Percentiles rank a stretch among this genome's conserved stretches.
phyloP scores from a whole-genome alignment of 2,113 vertebrate species.

The Cyphomyrus plagiostoma region DNA sequence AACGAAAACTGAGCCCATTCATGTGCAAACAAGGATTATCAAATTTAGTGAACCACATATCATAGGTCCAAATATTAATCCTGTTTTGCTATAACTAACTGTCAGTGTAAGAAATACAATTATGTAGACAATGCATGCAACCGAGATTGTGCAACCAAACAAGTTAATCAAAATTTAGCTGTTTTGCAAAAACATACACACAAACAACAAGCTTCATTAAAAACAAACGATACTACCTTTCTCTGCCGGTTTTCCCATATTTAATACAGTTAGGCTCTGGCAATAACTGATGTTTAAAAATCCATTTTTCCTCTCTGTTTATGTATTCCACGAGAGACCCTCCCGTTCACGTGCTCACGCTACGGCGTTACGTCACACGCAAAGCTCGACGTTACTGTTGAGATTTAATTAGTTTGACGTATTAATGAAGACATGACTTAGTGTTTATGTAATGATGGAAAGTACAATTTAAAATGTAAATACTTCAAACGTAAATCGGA shows the following conservation, averaged over 20 bases:
- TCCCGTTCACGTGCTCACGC: neutral
- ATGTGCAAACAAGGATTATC: neutral
- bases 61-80: neutral
- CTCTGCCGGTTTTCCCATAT: neutral
- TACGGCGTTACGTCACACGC: neutral
- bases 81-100: neutral
- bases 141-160: neutral
- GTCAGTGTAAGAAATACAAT: neutral
- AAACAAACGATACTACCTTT: neutral
- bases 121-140: neutral
- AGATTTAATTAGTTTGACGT: neutral
- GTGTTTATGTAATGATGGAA: neutral
- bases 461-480: neutral
- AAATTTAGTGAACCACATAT: neutral
- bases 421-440: neutral
- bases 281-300: neutral
- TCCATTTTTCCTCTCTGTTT: constrained; percentile 1
- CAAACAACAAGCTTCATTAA: neutral
- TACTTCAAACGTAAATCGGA: neutral
- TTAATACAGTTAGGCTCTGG: neutral
- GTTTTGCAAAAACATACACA: neutral
- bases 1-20: neutral
- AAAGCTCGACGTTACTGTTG: neutral
- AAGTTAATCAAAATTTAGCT: neutral
- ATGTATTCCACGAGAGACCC: neutral